Evolutionary conservation across 2,888 invertebrate species (phyloP).

Genomic region (Mesopsocus fuscifrons): DNA sequence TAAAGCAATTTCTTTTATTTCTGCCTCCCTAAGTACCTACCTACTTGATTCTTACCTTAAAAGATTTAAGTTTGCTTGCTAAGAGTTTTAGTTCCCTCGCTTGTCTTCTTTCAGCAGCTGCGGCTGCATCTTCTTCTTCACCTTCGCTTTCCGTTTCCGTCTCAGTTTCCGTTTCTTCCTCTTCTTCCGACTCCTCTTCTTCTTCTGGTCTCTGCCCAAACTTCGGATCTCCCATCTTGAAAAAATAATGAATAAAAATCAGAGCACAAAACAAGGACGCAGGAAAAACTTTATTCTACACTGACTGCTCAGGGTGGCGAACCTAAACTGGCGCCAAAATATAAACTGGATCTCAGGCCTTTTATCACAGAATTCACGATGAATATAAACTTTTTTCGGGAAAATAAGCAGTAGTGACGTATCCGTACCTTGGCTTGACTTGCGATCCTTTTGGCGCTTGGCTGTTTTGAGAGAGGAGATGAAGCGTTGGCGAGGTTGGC

Average conservation of each 20-base stretch:
- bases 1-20: conserved; percentile 5
- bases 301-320: too few relatives aligned
- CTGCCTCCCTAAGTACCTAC: background rate
- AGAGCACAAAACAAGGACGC: too few relatives aligned
- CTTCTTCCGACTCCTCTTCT: conserved; percentile 17
- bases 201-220: too few relatives aligned
- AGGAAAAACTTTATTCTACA: too few relatives aligned
- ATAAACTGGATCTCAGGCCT: too few relatives aligned
- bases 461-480: conserved; percentile 9
- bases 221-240: too few relatives aligned
- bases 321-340: too few relatives aligned
- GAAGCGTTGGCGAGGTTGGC: conserved; percentile 9
- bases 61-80: conserved; percentile 28
- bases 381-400: too few relatives aligned
- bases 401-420: background rate
- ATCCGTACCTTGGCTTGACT: background rate
- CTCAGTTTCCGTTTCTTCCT: conserved; percentile 15
- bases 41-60: conserved; percentile 21
- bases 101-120: conserved; percentile 33
- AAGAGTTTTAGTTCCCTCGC: conserved; percentile 51
- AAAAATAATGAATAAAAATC: too few relatives aligned
- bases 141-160: conserved; percentile 18
- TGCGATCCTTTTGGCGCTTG: conserved; percentile 3
- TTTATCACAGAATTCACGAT: too few relatives aligned
- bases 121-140: conserved; percentile 35